Base-by-base conservation (phyloP, 2,888 invertebrate species). In the Ectemnius lituratus region DNA sequence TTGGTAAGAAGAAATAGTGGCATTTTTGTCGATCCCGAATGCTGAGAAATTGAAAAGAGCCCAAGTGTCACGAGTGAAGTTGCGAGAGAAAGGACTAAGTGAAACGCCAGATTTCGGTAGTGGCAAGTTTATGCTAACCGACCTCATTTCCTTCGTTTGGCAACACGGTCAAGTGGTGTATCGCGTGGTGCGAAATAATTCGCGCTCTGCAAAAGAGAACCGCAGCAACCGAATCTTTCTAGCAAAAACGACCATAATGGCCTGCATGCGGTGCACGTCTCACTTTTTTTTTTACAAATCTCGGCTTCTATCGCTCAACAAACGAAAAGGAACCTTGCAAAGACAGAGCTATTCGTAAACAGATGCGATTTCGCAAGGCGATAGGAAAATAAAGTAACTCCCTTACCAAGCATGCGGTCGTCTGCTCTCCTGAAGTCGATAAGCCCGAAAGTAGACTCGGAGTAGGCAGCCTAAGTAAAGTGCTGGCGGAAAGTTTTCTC, bases 181-280 rank as follows among this genome's bases (percentile, higher is more conserved):
- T 84, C 81, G 84, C 83, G 84, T 81, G 84, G 77, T 67, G 76
- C 67, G 78, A 82, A 81, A 84, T 82, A 85, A 85, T 79, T 80
- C 78, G 73, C 78, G 57, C 75, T 73, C 72, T 72, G 64, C 69
- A 70, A 58, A 62, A 72, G 76, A 62, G 37, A 71, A 76, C 62
- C 16, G 65, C n/a, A 20, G 59, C 28, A 27, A 57, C 69, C 60
- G 27, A 69, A 59, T 45, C 52, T 52, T 20, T 52, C 64, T 27
- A 46, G 8, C 20, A 65, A 67, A 75, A 66, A 47, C 47, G 64
- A 56, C 57, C 11, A 37, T 46, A 20, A n/a, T 8, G 4, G 37
- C 37, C 37, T 11, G 28, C 18, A 59, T 11, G 11, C 62, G 62
- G 28, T 59, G 62, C 45, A 11, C 28, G 20, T 45, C 49, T 27